These are phyloP conservation scores for Lasius fuliginosus DNA, from an alignment of 2,888 invertebrate genomes.

Conservation along the genomic window DNA sequence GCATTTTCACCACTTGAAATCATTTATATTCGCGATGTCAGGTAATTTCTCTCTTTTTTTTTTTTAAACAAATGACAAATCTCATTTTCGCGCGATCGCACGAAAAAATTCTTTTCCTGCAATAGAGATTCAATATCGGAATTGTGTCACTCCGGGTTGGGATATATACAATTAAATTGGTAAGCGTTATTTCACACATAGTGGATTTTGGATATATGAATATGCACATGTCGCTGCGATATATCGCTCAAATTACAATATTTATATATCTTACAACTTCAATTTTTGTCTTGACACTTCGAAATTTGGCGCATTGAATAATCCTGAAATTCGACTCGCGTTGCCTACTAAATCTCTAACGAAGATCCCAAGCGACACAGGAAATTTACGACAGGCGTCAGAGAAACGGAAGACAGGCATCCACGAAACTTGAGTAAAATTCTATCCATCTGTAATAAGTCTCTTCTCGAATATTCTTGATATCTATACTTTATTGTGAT, in stretches of 20 bases:
- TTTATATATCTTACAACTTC: conserved; percentile 45
- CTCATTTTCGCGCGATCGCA: not conserved
- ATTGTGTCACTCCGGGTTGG: conserved; percentile 4
- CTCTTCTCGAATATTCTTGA: conserved; percentile 48
- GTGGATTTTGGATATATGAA: conserved; percentile 28
- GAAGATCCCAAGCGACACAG: conserved; percentile 61
- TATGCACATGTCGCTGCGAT: conserved; percentile 45
- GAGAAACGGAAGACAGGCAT: conserved; percentile 40
- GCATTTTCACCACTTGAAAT: conserved; percentile 17
- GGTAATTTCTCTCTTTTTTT: conserved; percentile 21
- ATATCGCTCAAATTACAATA: conserved; percentile 45
- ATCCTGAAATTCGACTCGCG: conserved; percentile 61
- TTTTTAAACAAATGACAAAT: conserved; percentile 26
- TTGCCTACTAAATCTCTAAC: conserved; percentile 64
- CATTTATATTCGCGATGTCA: conserved; percentile 3
- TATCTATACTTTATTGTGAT: not conserved
- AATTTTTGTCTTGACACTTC: conserved; percentile 49
- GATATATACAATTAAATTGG: conserved; percentile 42
- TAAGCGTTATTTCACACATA: conserved; percentile 35
- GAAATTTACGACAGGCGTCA: conserved; percentile 63
- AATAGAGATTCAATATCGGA: conserved; percentile 16
- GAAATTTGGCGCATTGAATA: conserved; percentile 36
- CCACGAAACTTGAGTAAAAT: conserved; percentile 63
- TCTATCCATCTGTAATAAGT: conserved; percentile 61
- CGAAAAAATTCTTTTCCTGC: not conserved